Evolutionary conservation across 2,113 vertebrate genomes (phyloP).

Genomic region (Campylomormyrus numenius): DNA sequence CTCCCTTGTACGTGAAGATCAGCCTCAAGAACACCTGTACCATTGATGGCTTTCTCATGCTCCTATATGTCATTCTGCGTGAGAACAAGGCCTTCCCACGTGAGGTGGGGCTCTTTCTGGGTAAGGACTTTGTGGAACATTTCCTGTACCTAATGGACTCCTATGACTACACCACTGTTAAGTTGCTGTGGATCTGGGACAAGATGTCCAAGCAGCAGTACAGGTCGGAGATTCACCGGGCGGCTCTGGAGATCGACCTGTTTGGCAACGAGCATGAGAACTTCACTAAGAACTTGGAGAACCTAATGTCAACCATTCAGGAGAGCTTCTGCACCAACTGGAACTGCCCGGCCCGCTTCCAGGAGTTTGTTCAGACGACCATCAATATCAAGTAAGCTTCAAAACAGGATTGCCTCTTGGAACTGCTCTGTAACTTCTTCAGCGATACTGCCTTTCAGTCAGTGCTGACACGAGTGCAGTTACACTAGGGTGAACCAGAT

Average conservation of each 20-base stretch:
- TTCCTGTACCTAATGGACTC: slow-evolving; percentile 84
- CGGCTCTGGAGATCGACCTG: slow-evolving; percentile 76
- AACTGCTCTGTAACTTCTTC: not conserved
- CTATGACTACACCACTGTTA: slow-evolving; percentile 79
- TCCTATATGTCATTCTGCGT: slow-evolving; percentile 77
- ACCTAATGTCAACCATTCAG: slow-evolving; percentile 77
- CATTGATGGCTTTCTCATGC: slow-evolving; percentile 84
- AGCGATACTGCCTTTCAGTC: not conserved
- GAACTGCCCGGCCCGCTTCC: slow-evolving; percentile 66
- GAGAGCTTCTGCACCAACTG: slow-evolving; percentile 74
- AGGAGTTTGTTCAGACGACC: slow-evolving; percentile 66
- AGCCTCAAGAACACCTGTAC: slow-evolving; percentile 83
- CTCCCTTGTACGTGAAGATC: slow-evolving; percentile 76
- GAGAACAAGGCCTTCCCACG: slow-evolving; percentile 73
- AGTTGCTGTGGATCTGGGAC: slow-evolving; percentile 86
- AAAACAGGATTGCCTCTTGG: not conserved
- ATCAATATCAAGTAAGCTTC: slow-evolving; percentile 69
- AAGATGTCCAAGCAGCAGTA: slow-evolving; percentile 81
- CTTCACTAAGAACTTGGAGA: slow-evolving; percentile 80
- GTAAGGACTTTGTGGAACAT: slow-evolving; percentile 72
- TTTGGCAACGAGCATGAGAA: slow-evolving; percentile 85
- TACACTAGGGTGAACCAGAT: not conserved
- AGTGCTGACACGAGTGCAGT: not conserved
- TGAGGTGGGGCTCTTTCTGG: slow-evolving; percentile 73
- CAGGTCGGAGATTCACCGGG: slow-evolving; percentile 68